Evolutionary conservation across 2,797 vertebrate genomes (phyloP).

Genomic region (Neoniphon sammara): DNA sequence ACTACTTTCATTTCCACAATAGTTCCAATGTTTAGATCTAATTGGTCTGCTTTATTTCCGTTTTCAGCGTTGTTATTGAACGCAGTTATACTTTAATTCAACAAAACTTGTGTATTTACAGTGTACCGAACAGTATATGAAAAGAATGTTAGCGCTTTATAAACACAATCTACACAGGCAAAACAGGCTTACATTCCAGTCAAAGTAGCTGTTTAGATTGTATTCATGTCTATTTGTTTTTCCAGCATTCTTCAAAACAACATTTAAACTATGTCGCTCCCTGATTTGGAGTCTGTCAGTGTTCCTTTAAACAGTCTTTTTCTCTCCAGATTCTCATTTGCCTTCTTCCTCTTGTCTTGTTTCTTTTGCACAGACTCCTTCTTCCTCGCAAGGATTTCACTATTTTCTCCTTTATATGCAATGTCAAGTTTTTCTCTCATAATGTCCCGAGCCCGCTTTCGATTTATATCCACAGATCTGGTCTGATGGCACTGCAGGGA

Average conservation of each 20-base stretch:
- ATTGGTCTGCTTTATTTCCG: no score
- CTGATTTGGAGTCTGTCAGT: constrained; percentile 66
- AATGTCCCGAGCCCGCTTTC: constrained; percentile 90
- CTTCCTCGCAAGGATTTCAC: constrained; percentile 83
- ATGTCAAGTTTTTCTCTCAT: constrained; percentile 91
- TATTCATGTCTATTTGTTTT: not conserved
- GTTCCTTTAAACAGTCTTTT: constrained; percentile 89
- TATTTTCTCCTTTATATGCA: constrained; percentile 88
- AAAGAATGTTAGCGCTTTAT: no score
- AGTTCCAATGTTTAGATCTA: no score
- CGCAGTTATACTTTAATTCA: no score
- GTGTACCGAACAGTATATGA: no score
- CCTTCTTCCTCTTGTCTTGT: constrained; percentile 87
- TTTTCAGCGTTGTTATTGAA: no score
- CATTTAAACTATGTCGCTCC: constrained; percentile 49
- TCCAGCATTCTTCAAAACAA: not conserved
- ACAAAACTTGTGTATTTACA: no score
- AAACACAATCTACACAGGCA: no score
- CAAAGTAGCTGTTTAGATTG: not conserved
- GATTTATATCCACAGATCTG: constrained; percentile 90
- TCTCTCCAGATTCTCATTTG: constrained; percentile 88
- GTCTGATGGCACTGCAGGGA: constrained; percentile 93
- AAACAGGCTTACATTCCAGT: not conserved
- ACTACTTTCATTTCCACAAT: no score
- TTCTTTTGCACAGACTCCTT: constrained; percentile 85